Conservation (phyloP, 2,113 vertebrate species). For the Nothoprocta pentlandii region DNA sequence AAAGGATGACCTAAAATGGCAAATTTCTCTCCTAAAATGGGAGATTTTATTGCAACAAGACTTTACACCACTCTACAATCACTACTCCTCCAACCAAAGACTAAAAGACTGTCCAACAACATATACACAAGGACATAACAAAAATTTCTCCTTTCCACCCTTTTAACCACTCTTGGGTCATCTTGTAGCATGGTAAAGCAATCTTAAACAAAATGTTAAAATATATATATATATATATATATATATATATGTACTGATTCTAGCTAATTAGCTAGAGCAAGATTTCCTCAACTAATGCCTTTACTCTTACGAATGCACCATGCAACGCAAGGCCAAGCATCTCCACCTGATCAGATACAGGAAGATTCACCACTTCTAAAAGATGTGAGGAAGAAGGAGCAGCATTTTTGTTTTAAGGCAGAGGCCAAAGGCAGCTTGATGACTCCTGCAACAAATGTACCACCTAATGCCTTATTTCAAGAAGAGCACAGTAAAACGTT, state of each 20-base stretch:
- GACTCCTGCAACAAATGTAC: slow-evolving; percentile 3
- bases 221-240: no score
- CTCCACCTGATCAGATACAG: not conserved
- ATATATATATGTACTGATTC: no score
- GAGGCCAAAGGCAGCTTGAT: not conserved
- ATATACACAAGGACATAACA: not conserved
- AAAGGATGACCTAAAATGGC: not conserved
- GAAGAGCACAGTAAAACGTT: not conserved
- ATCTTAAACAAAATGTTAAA: not conserved
- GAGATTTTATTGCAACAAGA: not conserved
- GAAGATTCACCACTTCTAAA: not conserved
- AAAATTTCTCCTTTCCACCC: not conserved
- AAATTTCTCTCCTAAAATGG: not conserved
- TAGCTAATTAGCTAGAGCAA: not conserved
- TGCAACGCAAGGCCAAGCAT: not conserved
- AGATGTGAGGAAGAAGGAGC: not conserved
- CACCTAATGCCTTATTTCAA: not conserved
- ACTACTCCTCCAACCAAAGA: not conserved
- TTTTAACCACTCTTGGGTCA: not conserved
- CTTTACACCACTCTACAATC: accelerated
- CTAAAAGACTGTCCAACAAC: no score
- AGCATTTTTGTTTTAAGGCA: not conserved
- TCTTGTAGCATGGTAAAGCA: not conserved
- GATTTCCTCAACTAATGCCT: not conserved
- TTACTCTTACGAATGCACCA: not conserved